Base-by-base conservation (phyloP, 1,140 invertebrate species). In the Hydropsyche tenuis region DNA sequence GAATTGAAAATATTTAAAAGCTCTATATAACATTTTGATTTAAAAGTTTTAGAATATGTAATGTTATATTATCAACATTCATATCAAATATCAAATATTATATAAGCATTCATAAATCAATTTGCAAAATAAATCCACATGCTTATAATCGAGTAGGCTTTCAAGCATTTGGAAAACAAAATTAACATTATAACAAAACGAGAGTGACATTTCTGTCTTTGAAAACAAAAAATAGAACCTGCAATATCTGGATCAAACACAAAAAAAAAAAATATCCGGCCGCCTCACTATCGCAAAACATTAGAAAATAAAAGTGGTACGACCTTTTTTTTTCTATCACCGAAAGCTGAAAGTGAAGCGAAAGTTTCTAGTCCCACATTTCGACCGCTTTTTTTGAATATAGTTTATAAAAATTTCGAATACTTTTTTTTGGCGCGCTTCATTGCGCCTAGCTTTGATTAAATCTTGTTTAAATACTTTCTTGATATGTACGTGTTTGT, bases 291-390 rank as follows among this genome's bases (percentile, higher is more conserved):
- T 53, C 48, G 16, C 48, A 18, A 20, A 1, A 20, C 45, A 16
- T n/a, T 4, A 53, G 48, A 53, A 53, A 53, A 53, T 53, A 53
- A 53, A 53, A 53, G 48, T 53, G 48, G 48, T 53, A 53, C 48
- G 20, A 53, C n/a, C 20, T 53, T 53, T 53, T 53, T 43, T 43
- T 53, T 53, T 53, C 16, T 6, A 48, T 14, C 12, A n/a, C 18
- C 48, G 48, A 53, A 53, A 53, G 20, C 48, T 16, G 48, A 53
- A 53, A 53, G 48, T 53, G 48, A 46, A 53, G 16, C 20, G 48
- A 53, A 53, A 53, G 48, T 53, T 53, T 53, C 48, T 18, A 53
- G 30, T 37, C 30, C 30, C 30, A 37, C 30, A 48, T 12, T 48
- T 48, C 11, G 14, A 48, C 45, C 45, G 3, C 16, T 48, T 48